phyloP scores from a whole-genome alignment of 2,113 vertebrate species.

The Pseudolaguvia tuberculata region DNA sequence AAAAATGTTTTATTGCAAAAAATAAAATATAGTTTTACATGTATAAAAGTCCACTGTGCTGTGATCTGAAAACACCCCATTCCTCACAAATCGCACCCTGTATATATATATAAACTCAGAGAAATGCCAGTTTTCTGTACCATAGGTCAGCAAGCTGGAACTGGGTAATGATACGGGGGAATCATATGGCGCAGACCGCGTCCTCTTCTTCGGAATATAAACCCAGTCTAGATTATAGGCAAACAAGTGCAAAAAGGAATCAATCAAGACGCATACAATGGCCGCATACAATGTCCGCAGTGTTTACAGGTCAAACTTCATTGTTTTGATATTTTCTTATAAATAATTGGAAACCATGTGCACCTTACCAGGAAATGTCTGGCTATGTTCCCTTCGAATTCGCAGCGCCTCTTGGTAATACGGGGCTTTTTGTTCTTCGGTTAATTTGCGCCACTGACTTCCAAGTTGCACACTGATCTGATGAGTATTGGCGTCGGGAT shows the following conservation, averaged over 20 bases:
- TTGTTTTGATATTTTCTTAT: background rate
- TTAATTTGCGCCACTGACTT: slow-evolving; percentile 78
- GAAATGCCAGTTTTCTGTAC: background rate
- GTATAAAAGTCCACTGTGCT: too few species aligned
- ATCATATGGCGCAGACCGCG: slow-evolving; percentile 33
- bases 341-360: background rate
- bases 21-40: too few species aligned
- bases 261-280: background rate
- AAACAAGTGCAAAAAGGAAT: background rate
- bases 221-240: slow-evolving; percentile 67
- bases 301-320: too few species aligned
- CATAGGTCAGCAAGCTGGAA: background rate
- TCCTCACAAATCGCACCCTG: too few species aligned
- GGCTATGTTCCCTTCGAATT: slow-evolving; percentile 74
- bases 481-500: slow-evolving; percentile 62
- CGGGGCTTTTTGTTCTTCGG: slow-evolving; percentile 77
- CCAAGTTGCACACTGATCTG: slow-evolving; percentile 75
- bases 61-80: too few species aligned
- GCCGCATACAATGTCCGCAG: background rate
- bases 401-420: slow-evolving; percentile 76
- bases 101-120: too few species aligned
- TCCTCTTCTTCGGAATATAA: slow-evolving; percentile 74
- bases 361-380: slow-evolving; percentile 77
- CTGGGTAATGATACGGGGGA: background rate
- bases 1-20: too few species aligned